These are phyloP conservation scores for Leucophenga maculata DNA, from an alignment of 2,888 invertebrate species.

Conservation along the genomic window DNA sequence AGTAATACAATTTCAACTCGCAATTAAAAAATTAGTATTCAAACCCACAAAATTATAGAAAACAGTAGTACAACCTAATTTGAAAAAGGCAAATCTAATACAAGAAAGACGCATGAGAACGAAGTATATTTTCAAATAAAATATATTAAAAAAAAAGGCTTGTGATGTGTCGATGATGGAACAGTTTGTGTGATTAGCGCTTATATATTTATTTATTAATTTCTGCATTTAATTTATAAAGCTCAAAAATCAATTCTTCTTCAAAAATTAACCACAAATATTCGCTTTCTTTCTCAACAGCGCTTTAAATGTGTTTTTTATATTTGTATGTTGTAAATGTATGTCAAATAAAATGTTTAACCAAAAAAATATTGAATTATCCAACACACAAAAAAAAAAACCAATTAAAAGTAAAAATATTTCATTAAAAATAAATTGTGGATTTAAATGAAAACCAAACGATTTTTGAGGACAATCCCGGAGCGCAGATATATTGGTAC, in stretches of 20 bases:
- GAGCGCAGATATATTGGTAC: constrained; percentile 50
- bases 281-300: background rate
- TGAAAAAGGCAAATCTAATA: background rate
- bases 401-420: constrained; percentile 4
- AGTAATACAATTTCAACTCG: background rate
- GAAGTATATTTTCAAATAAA: background rate
- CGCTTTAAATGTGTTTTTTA: constrained; percentile 19
- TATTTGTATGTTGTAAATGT: background rate
- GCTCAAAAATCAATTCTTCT: background rate
- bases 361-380: background rate
- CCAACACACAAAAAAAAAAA: background rate
- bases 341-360: constrained; percentile 1
- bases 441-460: constrained; percentile 30
- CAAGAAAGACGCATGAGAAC: background rate
- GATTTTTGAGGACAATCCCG: constrained; percentile 45
- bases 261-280: background rate
- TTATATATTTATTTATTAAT: background rate
- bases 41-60: no score
- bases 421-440: constrained; percentile 13
- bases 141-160: background rate
- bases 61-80: background rate
- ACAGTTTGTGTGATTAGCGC: constrained; percentile 1
- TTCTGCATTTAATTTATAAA: background rate
- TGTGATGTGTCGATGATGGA: constrained; percentile 5
- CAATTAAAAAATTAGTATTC: background rate